Evolutionary conservation across 2,797 vertebrate genomes (phyloP).

Genomic region (Squalus acanthias): DNA sequence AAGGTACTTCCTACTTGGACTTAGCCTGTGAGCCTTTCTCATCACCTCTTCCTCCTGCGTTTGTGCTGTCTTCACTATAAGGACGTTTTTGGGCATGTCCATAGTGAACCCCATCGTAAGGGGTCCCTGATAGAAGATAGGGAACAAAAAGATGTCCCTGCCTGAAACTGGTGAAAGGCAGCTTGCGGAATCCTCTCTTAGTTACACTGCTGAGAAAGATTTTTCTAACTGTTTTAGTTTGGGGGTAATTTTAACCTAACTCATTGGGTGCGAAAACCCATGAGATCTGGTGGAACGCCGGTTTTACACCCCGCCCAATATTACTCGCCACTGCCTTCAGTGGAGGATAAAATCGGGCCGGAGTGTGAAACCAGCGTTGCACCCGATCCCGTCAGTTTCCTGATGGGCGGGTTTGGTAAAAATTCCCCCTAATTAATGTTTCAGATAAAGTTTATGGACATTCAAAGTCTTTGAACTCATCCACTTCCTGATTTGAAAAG

Average conservation of each 20-base stretch:
- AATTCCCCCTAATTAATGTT: not conserved
- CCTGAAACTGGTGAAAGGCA: not conserved
- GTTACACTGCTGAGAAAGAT: not conserved
- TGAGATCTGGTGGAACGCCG: no score
- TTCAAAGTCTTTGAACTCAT: not conserved
- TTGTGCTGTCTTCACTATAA: not conserved
- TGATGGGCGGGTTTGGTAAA: not conserved
- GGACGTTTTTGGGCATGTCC: not conserved
- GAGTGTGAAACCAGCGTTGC: no score
- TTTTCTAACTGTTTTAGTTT: not conserved
- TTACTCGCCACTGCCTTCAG: not conserved
- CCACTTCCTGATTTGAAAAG: not conserved
- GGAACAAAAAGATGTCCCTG: not conserved
- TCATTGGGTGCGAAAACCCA: not conserved
- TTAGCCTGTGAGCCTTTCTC: not conserved
- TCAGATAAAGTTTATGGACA: not conserved
- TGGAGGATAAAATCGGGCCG: not conserved
- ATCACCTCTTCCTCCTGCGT: not conserved
- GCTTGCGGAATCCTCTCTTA: not conserved
- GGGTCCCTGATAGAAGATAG: not conserved
- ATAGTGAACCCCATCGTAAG: not conserved
- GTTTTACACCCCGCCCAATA: not conserved
- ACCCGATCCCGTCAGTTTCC: not conserved
- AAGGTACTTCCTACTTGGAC: not conserved
- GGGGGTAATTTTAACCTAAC: not conserved